Conservation (phyloP, 2,113 vertebrate genomes). For the Tetrax tetrax region DNA sequence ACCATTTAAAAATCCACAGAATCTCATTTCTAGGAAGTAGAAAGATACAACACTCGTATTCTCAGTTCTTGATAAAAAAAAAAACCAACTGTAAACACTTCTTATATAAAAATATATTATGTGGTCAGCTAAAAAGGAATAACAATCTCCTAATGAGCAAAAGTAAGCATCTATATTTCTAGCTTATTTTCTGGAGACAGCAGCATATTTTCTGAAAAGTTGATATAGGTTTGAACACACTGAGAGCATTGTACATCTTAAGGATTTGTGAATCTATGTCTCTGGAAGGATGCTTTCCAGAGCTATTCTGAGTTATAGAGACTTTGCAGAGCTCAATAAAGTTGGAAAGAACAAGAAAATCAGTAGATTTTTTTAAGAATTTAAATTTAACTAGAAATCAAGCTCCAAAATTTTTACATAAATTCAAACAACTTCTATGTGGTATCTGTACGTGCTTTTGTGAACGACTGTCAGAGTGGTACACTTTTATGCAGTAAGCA, state of each 20-base stretch:
- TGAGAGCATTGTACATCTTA: neutral
- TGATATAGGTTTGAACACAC: neutral
- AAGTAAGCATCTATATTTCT: neutral
- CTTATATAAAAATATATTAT: neutral
- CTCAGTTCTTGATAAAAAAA: neutral
- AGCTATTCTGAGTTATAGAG: neutral
- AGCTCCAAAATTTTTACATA: neutral
- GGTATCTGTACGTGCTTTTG: neutral
- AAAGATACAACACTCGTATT: neutral
- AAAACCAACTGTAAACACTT: neutral
- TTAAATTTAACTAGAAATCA: neutral
- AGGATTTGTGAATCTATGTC: neutral
- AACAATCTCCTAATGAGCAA: neutral
- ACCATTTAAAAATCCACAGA: neutral
- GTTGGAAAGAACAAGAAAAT: neutral
- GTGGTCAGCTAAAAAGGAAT: neutral
- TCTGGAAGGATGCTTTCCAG: neutral
- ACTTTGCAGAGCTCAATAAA: neutral
- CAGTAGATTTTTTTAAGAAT: neutral
- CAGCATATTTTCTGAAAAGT: slow-evolving; percentile 13
- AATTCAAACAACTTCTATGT: neutral
- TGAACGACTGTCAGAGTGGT: neutral
- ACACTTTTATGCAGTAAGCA: neutral
- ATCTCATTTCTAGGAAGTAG: neutral
- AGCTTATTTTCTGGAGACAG: neutral